Evolutionary conservation across 1,140 invertebrate species (phyloP).

Genomic region (Eupristina koningsbergeri): DNA sequence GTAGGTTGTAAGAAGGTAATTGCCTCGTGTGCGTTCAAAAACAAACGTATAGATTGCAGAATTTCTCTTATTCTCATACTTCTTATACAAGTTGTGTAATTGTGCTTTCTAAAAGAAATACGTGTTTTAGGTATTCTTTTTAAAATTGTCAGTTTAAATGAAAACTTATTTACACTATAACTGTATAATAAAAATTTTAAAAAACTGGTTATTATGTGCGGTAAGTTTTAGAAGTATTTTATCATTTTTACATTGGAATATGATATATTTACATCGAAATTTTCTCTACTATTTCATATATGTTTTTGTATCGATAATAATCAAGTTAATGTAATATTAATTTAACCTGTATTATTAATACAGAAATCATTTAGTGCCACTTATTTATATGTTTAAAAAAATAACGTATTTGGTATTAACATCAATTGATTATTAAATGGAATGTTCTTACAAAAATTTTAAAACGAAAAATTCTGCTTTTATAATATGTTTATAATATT

Average conservation of each 20-base stretch:
- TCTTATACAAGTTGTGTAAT: constrained; percentile 20
- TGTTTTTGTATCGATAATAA: too few relatives aligned
- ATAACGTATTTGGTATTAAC: too few relatives aligned
- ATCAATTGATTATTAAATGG: too few relatives aligned
- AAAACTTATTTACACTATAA: constrained; percentile 11
- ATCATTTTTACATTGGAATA: not conserved
- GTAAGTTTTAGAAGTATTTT: not conserved
- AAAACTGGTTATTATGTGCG: not conserved
- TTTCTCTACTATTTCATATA: too few relatives aligned
- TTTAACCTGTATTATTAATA: too few relatives aligned
- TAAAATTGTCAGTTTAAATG: constrained; percentile 27
- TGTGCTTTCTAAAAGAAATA: constrained; percentile 30
- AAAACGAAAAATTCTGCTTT: too few relatives aligned
- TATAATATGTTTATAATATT: too few relatives aligned
- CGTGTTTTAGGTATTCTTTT: constrained; percentile 17
- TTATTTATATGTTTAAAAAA: too few relatives aligned
- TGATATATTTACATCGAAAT: too few relatives aligned
- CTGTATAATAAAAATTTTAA: not conserved
- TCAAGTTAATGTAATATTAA: too few relatives aligned
- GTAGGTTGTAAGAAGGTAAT: not conserved
- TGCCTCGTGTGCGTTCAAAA: not conserved
- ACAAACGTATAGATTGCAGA: not conserved
- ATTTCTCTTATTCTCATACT: not conserved
- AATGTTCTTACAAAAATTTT: too few relatives aligned
- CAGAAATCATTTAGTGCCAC: too few relatives aligned